These are phyloP conservation scores for Eucriotettix oculatus DNA, from an alignment of 2,888 invertebrate genomes.

Conservation along the genomic window DNA sequence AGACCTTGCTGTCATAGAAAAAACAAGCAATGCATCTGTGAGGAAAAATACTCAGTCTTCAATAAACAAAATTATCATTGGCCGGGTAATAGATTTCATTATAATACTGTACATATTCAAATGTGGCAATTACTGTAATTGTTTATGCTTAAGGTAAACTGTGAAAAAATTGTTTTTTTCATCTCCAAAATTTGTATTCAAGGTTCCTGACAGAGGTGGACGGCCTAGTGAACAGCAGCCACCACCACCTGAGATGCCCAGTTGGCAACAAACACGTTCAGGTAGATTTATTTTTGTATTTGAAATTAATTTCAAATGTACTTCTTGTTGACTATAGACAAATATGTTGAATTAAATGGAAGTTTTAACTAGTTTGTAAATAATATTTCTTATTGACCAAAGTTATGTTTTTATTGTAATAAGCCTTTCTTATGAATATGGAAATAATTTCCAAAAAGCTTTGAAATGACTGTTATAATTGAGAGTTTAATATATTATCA, in stretches of 20 bases:
- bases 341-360: no score
- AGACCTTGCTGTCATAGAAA: constrained; percentile 73
- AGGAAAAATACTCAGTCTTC: constrained; percentile 69
- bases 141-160: no score
- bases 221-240: constrained; percentile 78
- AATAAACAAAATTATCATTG: constrained; percentile 80
- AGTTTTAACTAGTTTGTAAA: no score
- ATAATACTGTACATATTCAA: not conserved
- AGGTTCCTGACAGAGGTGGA: constrained; percentile 91
- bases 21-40: constrained; percentile 75
- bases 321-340: no score
- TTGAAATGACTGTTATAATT: no score
- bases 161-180: not conserved
- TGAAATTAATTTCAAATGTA: no score
- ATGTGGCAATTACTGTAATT: no score
- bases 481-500: no score
- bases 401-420: no score
- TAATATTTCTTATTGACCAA: no score
- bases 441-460: no score
- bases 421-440: no score
- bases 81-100: constrained; percentile 35
- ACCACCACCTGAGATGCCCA: constrained; percentile 94
- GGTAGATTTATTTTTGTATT: not conserved
- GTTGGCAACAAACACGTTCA: constrained; percentile 54
- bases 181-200: constrained; percentile 11